Evolutionary conservation across 2,797 vertebrate genomes (phyloP), one percentile per base, ranked within the genome.

Genomic region (Anniella stebbinsi): DNA sequence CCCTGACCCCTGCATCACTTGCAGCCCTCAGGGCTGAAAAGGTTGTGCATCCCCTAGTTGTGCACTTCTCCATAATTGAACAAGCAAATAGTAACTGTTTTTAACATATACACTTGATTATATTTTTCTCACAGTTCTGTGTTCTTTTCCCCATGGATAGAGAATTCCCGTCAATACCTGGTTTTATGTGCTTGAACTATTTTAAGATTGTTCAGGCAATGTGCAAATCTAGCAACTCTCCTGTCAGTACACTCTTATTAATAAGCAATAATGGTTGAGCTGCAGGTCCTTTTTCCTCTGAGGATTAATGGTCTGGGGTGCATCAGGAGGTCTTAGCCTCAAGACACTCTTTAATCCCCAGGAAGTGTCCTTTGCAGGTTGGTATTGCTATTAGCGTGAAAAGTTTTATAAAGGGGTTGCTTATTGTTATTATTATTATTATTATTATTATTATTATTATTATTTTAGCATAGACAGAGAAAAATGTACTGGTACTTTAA

Each of bases 301-400:
- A 90, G 45, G 87, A 67, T 89, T 92, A 86, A 76, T 92, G 67
- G n/a, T 91, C 67, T 93, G 91, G 95, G 82, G 57, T 93, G 70
- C 70, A 83, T 76, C 92, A 95, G 88, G 93, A 92, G 87, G 88
- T 91, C 0, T 93, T 95, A 93, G 90, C 87, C 81, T 94, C 89
- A 92, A 93, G n/a, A 72, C 88, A 88, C 69, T 91, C 73, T 87
- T 86, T 93, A 93, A 91, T 92, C 11, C 63, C 41, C 78, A 92
- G 91, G 91, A 95, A 94, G 93, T 63, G 41, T 87, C 90, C 93
- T 93, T 72, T 87, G 69, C 66, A 77, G 54, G 88, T 86, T 21
- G 9, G 84, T 94, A 87, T 77, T 83, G 76, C n/a, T 90, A 2
- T 92, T 92, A 81, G 48, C 10, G 89, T 89, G 72, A 83, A 88